Base-by-base conservation (phyloP, 92 coral and sea anemone species). In the Epizoanthus ramosus region DNA sequence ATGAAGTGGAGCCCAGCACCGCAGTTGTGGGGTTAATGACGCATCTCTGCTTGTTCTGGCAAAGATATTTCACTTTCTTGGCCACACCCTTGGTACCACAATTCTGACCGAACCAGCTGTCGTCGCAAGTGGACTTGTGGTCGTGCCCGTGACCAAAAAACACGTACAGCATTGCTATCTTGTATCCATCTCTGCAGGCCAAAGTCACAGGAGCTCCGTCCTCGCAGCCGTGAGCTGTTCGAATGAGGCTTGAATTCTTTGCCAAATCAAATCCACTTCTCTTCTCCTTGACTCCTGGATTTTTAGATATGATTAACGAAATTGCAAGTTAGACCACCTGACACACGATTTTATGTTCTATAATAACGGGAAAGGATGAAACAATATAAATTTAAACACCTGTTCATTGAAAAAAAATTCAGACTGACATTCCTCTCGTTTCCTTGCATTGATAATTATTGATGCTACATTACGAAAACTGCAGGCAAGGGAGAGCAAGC, bases 1-100 rank as follows among this genome's bases (percentile, higher is more conserved):
- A 87, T 52, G 90, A 87, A 14, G 90, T 73, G 9, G 81, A 52
- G 1, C 90, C 90, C 65, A 87, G 90, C 25, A 87, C 87, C 12
- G 33, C 60, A 21, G 81, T 31, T 1, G 87, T 87, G 22, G 90
- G 90, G 43, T 70, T 17, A 3, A 87, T 74, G 1, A 57, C 54
- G 52, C 90, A 87, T 22, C 5, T 63, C 45, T 45, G 17, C 45
- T 74, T 82, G 43, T 37, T 37, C 43, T 37, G 43, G 43, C 43
- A 37, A 37, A 37, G 43, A 37, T 3, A 37, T 37, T 18, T 74
- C 87, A 87, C 71, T 76, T 83, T 87, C 31, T 12, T 12, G 3
- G 63, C 50, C 4, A 54, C 74, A 14, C 75, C 71, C 15, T 0
- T 22, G 19, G 90, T 35, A 8, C 83, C 69, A 33, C 90, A 87